These are phyloP conservation scores for Macrocentrus cingulum DNA, from an alignment of 1,140 invertebrate genomes.

Conservation along the genomic window DNA sequence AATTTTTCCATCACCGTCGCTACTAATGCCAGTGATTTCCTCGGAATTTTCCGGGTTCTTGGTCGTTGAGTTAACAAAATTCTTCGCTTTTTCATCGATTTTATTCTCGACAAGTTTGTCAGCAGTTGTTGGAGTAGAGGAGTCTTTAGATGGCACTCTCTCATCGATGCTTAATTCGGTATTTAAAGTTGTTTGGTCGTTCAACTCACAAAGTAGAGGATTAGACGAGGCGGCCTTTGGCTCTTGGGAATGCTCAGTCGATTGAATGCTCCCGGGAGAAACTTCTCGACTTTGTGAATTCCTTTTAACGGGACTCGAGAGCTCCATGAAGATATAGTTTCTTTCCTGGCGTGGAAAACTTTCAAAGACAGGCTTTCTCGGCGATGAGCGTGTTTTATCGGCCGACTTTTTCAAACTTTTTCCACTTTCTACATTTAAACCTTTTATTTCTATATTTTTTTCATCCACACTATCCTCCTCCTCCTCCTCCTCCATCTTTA, in stretches of 20 bases:
- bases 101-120: slow-evolving; percentile 10
- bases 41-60: slow-evolving; percentile 11
- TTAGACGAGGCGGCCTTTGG: slow-evolving; percentile 21
- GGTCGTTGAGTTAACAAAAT: not conserved
- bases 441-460: not conserved
- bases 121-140: slow-evolving; percentile 1
- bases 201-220: slow-evolving; percentile 14
- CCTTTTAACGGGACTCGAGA: slow-evolving; percentile 36
- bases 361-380: slow-evolving; percentile 30
- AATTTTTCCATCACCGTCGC: slow-evolving; percentile 39
- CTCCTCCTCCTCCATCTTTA: slow-evolving; percentile 9
- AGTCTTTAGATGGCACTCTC: not conserved
- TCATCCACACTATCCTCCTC: slow-evolving; percentile 3
- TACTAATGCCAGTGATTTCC: slow-evolving; percentile 36
- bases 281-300: slow-evolving; percentile 17
- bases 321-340: slow-evolving; percentile 40
- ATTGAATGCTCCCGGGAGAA: not conserved
- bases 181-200: slow-evolving; percentile 2
- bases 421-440: slow-evolving; percentile 1
- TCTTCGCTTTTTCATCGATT: slow-evolving; percentile 2
- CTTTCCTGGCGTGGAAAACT: slow-evolving; percentile 36
- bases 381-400: slow-evolving; percentile 4
- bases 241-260: slow-evolving; percentile 15
- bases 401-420: not conserved
- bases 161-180: not conserved